Evolutionary conservation across 1,140 invertebrate genomes (phyloP).

Genomic region (Galendromus occidentalis): DNA sequence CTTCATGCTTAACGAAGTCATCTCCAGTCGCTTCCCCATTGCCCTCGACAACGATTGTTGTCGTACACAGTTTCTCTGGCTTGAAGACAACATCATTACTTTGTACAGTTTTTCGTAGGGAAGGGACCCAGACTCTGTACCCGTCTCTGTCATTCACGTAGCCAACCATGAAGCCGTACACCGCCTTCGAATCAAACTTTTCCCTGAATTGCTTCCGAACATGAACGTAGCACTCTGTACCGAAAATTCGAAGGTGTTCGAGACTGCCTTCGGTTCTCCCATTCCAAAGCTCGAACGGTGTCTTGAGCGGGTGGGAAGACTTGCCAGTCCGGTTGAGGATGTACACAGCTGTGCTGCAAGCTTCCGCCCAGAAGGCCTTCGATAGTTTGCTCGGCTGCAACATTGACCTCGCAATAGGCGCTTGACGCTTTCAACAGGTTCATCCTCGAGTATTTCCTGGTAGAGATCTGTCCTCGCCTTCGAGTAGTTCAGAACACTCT

Average conservation of each 20-base stretch:
- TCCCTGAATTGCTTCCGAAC: not conserved
- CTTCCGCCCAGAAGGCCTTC: too few relatives aligned
- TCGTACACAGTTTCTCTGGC: not conserved
- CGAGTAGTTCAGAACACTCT: too few relatives aligned
- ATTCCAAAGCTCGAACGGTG: slow-evolving; percentile 18
- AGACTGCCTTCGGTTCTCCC: not conserved
- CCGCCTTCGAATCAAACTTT: slow-evolving; percentile 14
- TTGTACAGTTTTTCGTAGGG: not conserved
- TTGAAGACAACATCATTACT: slow-evolving; percentile 10
- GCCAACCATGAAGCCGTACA: slow-evolving; percentile 11
- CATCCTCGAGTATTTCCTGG: too few relatives aligned
- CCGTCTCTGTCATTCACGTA: slow-evolving; percentile 7
- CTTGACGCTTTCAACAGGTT: too few relatives aligned
- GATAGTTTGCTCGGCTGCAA: too few relatives aligned
- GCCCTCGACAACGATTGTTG: not conserved
- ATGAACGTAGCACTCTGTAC: slow-evolving; percentile 12
- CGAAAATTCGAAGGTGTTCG: slow-evolving; percentile 13
- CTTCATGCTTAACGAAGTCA: too few relatives aligned
- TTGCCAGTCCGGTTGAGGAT: too few relatives aligned
- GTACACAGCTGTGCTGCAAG: too few relatives aligned
- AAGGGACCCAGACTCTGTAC: slow-evolving; percentile 1
- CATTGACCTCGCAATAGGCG: too few relatives aligned
- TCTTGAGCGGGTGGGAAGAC: too few relatives aligned
- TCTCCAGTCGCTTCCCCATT: not conserved
- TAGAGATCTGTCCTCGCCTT: too few relatives aligned